Percentiles rank a stretch among this genome's conserved stretches.
These are phyloP conservation scores for Coregonus ussuriensis DNA, from an alignment of 2,797 vertebrate species.

Conservation along the genomic window DNA sequence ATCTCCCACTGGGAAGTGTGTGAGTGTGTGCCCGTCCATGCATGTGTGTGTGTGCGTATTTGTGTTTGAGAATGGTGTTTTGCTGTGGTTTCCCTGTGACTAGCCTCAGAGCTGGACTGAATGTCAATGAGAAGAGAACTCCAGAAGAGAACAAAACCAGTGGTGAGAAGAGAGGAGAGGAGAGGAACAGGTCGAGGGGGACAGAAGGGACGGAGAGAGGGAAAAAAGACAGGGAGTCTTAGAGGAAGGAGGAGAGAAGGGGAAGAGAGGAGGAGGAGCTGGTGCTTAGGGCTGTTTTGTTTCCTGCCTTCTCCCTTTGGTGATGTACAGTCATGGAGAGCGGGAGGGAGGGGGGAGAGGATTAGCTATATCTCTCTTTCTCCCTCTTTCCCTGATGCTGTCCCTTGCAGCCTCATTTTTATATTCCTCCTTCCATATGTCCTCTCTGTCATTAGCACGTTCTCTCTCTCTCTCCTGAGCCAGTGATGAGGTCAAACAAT, in stretches of 20 bases:
- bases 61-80: conserved; percentile 21
- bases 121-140: conserved; percentile 64
- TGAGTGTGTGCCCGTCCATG: background rate
- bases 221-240: conserved; percentile 15
- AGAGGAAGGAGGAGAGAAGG: background rate
- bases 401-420: background rate
- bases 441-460: background rate
- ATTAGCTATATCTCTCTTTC: background rate
- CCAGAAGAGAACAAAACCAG: background rate
- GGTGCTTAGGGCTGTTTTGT: conserved; percentile 30
- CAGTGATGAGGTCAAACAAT: too few relatives aligned
- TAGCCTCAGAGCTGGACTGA: conserved; percentile 54
- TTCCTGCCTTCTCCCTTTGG: background rate
- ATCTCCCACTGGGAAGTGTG: conserved; percentile 18
- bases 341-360: background rate
- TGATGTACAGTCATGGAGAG: too few relatives aligned
- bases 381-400: background rate
- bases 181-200: too few relatives aligned
- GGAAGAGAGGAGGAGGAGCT: conserved; percentile 32
- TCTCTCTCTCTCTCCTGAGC: background rate
- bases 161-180: too few relatives aligned
- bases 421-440: too few relatives aligned
- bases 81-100: conserved; percentile 44
- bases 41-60: conserved; percentile 1
- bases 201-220: too few relatives aligned